Percentiles rank a stretch among this genome's conserved stretches.
Conservation (phyloP, 2,888 invertebrate genomes). For the Eremobia ochroleuca region DNA sequence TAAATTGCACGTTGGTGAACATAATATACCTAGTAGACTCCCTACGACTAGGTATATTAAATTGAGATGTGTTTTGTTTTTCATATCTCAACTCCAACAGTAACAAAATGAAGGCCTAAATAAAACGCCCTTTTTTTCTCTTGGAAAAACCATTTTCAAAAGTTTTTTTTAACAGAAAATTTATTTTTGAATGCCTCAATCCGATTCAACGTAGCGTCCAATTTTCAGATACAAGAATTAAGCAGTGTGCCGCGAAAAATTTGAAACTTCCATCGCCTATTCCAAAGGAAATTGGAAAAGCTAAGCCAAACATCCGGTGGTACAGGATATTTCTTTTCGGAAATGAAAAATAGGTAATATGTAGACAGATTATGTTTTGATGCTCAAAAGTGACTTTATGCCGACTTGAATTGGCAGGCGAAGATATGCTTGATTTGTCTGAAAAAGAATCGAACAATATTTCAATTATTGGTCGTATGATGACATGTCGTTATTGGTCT, state of each 20-base stretch:
- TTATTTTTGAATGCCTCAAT: slow-evolving; percentile 51
- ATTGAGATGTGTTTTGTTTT: background rate
- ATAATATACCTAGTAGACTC: background rate
- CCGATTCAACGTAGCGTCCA: slow-evolving; percentile 46
- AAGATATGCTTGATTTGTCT: background rate
- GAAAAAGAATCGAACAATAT: background rate
- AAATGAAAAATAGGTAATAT: slow-evolving; percentile 82
- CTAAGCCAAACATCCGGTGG: slow-evolving; percentile 83
- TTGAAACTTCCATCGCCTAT: slow-evolving; percentile 77
- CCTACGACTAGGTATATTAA: background rate
- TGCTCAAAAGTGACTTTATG: background rate
- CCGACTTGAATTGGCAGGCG: background rate
- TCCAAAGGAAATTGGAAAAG: slow-evolving; percentile 85
- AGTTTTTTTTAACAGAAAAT: slow-evolving; percentile 16
- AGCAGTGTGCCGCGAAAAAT: slow-evolving; percentile 70
- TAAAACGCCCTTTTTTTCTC: background rate
- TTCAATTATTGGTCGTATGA: background rate
- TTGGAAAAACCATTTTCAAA: background rate
- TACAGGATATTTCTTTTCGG: slow-evolving; percentile 83
- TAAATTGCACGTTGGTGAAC: slow-evolving; percentile 2
- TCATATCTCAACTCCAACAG: background rate
- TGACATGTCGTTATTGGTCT: too few species aligned
- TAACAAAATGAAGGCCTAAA: background rate
- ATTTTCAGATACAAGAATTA: slow-evolving; percentile 61
- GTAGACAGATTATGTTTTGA: slow-evolving; percentile 33